Evolutionary conservation across 2,113 vertebrate genomes (phyloP), one percentile per base, ranked within the genome.

Genomic region (Tachycineta bicolor): DNA sequence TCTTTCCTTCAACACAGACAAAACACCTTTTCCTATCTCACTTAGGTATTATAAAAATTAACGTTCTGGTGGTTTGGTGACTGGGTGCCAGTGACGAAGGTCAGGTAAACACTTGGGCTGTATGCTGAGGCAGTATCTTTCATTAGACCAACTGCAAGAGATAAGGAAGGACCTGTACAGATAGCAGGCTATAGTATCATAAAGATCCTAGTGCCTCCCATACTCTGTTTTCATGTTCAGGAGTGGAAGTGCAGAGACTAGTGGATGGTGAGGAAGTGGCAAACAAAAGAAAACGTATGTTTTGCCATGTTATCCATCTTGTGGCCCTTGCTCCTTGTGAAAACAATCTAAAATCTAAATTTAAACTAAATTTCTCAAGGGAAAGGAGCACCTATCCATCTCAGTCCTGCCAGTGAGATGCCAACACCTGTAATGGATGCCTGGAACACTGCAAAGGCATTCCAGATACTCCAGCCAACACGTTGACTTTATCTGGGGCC

Each of bases 141-240:
- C 69, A 21, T 71, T 83, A 90, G 34, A 78, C 46, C 25, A 6
- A 94, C 85, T 0, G 15, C 90, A 63, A 60, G 80, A 94, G 79
- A 89, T 92, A 93, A 95, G n/a, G 43, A 92, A 94, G n/a, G 55
- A 68, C 71, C 41, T 56, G 25, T 62, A 78, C 16, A 85, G 83
- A 94, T 44, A 94, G 15, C 33, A 91, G 39, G 19, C 29, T 31
- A 22, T 5, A 3, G 43, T 26, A 77, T 43, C 62, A 76, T 77
- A 80, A 85, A 69, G 22, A 55, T 84, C 25, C 26, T 41, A 53
- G 8, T 55, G 21, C n/a, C 33, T 73, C 52, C 74, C 18, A 20
- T 39, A 31, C 23, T 43, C 24, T 76, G 39, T 74, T 92, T 90
- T 87, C 75, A 23, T 8, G 47, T 14, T 78, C n/a, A 41, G 31